phyloP scores from a whole-genome alignment of 37 sponge, comb jelly and placozoan species.

The Hexactinellida sp. region DNA sequence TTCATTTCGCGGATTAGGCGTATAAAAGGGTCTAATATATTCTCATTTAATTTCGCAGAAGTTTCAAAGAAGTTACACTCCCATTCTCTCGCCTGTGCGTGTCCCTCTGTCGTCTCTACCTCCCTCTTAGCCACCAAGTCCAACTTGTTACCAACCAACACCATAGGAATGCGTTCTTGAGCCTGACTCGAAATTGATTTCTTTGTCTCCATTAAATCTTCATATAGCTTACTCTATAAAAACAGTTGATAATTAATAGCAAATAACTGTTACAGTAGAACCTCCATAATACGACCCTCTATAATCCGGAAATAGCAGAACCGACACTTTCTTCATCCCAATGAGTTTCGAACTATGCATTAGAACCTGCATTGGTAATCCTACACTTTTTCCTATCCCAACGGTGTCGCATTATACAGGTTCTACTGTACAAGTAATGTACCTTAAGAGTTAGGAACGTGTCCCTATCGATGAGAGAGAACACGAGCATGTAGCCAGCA shows the following conservation, averaged over 20 bases:
- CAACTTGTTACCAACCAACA: neutral
- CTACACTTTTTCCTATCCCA: too few species aligned
- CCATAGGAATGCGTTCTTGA: neutral
- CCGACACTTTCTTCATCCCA: too few species aligned
- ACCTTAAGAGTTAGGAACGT: neutral
- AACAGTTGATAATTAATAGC: neutral
- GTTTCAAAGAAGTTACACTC: neutral
- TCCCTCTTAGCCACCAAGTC: neutral
- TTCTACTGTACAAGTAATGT: neutral
- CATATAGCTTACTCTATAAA: neutral
- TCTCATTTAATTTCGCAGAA: slow-evolving; percentile 4
- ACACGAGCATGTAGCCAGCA: neutral
- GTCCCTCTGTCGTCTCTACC: neutral
- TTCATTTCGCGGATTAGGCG: neutral
- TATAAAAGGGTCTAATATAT: neutral
- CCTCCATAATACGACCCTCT: too few species aligned
- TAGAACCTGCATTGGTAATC: too few species aligned
- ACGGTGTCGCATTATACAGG: too few species aligned
- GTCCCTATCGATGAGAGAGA: neutral
- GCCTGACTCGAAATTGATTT: neutral
- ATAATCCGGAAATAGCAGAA: too few species aligned
- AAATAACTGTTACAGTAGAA: neutral
- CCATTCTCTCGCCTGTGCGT: slow-evolving; percentile 6
- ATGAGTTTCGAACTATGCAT: too few species aligned
- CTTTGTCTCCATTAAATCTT: neutral